These are phyloP conservation scores for Macrostomum lignano DNA, from an alignment of 1,140 invertebrate species.

Conservation along the genomic window DNA sequence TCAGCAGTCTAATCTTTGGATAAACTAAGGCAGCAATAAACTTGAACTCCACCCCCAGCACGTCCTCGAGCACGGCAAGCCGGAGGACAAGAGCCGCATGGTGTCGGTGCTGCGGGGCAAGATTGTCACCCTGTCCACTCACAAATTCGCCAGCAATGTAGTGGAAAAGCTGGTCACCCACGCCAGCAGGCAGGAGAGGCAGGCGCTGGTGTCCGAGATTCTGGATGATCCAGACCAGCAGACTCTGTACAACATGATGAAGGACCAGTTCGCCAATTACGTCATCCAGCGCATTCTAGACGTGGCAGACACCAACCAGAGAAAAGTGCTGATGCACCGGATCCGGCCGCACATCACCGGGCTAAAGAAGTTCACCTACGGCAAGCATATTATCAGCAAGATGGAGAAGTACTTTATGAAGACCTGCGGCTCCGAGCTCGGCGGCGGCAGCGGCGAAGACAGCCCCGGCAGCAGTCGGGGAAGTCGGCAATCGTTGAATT, in stretches of 20 bases:
- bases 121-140: slow-evolving; percentile 71
- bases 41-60: slow-evolving; percentile 33
- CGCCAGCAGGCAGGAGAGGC: slow-evolving; percentile 19
- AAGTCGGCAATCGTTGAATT: too few relatives aligned
- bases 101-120: slow-evolving; percentile 69
- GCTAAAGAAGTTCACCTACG: slow-evolving; percentile 91
- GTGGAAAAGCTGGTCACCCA: slow-evolving; percentile 29
- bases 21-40: too few relatives aligned
- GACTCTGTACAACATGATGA: slow-evolving; percentile 66
- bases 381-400: slow-evolving; percentile 44
- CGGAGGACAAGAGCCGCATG: slow-evolving; percentile 75
- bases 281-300: slow-evolving; percentile 99
- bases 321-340: slow-evolving; percentile 89
- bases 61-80: slow-evolving; percentile 38
- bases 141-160: slow-evolving; percentile 62
- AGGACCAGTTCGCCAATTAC: slow-evolving; percentile 95
- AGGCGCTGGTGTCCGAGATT: slow-evolving; percentile 26
- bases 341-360: slow-evolving; percentile 81
- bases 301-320: slow-evolving; percentile 76
- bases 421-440: too few relatives aligned
- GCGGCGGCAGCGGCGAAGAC: too few relatives aligned
- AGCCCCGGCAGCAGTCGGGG: too few relatives aligned
- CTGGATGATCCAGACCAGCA: not conserved
- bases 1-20: too few relatives aligned
- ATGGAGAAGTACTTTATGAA: slow-evolving; percentile 6